Evolutionary conservation across 2,888 invertebrate species (phyloP).

Genomic region (Neuroscelio doddi): DNA sequence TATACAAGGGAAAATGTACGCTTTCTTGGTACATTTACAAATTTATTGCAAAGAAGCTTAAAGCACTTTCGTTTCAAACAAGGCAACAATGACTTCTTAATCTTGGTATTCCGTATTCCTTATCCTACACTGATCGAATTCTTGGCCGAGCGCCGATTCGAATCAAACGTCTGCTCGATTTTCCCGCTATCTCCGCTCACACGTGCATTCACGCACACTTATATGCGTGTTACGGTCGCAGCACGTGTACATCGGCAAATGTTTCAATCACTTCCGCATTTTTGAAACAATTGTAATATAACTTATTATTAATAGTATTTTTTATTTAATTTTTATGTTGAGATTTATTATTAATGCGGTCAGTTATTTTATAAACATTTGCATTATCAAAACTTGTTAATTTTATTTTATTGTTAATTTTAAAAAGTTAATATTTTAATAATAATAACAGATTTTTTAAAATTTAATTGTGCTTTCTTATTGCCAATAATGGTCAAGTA

Average conservation of each 20-base stretch:
- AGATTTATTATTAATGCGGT: too few relatives aligned
- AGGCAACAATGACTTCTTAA: background rate
- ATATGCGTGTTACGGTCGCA: slow-evolving; percentile 30
- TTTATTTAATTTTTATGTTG: too few relatives aligned
- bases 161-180: slow-evolving; percentile 25
- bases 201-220: slow-evolving; percentile 15
- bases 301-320: too few relatives aligned
- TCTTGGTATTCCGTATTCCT: slow-evolving; percentile 31
- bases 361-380: too few relatives aligned
- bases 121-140: slow-evolving; percentile 15
- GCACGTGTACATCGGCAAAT: slow-evolving; percentile 35
- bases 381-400: too few relatives aligned
- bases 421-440: too few relatives aligned
- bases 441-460: too few relatives aligned
- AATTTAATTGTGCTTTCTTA: too few relatives aligned
- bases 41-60: slow-evolving; percentile 27
- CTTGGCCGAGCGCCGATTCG: slow-evolving; percentile 27
- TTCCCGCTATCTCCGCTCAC: slow-evolving; percentile 39
- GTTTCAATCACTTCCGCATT: slow-evolving; percentile 34
- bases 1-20: slow-evolving; percentile 47
- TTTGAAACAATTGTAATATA: slow-evolving; percentile 3
- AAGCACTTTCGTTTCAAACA: background rate
- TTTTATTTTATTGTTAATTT: too few relatives aligned
- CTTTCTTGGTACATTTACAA: slow-evolving; percentile 41
- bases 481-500: too few relatives aligned